Percentiles rank a stretch among this genome's conserved stretches.
Conservation (phyloP, 2,113 vertebrate species). For the Chloroceryle aenea region DNA sequence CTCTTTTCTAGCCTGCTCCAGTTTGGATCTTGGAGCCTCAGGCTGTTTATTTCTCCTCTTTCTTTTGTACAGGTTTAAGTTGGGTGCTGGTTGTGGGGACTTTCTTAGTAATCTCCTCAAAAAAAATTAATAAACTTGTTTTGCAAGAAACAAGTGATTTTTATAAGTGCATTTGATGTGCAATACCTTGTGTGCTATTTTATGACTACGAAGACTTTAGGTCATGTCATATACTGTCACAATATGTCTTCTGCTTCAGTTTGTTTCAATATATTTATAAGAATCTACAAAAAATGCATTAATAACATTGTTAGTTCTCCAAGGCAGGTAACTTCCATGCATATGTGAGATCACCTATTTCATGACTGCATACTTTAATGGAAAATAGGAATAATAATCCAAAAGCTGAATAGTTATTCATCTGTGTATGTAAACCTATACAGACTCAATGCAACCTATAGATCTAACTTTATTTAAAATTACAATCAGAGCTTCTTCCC, state of each 20-base stretch:
- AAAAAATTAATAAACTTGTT: neutral
- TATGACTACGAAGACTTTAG: neutral
- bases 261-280: neutral
- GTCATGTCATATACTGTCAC: neutral
- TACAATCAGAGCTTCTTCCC: neutral
- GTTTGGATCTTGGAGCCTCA: neutral
- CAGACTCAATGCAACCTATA: neutral
- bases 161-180: neutral
- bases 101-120: neutral
- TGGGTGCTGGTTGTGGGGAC: neutral
- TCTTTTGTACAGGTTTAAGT: neutral
- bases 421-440: accelerated
- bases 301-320: neutral
- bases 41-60: neutral
- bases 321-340: neutral
- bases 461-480: neutral
- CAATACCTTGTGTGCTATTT: neutral
- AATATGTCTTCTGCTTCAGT: neutral
- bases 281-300: neutral
- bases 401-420: neutral
- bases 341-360: neutral
- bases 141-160: neutral
- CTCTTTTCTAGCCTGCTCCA: neutral
- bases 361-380: neutral
- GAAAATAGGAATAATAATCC: neutral